Evolutionary conservation across 2,797 vertebrate genomes (phyloP).

Genomic region (Microctenopoma steveboyesi): DNA sequence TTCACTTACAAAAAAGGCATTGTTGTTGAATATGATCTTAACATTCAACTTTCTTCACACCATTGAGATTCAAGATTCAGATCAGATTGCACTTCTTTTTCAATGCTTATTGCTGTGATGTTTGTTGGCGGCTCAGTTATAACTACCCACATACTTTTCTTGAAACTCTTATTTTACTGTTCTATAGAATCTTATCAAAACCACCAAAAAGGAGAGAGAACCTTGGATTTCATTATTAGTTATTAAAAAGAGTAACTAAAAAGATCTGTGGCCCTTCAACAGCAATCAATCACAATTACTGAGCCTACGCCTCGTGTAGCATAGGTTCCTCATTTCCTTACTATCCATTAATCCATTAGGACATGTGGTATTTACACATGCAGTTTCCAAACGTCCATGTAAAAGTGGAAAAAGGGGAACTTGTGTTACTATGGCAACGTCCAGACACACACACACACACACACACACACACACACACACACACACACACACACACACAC

Average conservation of each 20-base stretch:
- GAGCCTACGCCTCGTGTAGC: neutral
- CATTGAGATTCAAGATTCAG: no score
- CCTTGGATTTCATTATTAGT: no score
- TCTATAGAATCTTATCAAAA: neutral
- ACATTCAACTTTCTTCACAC: no score
- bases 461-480: slow-evolving; percentile 55
- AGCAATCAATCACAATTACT: neutral
- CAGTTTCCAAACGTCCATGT: slow-evolving; percentile 28
- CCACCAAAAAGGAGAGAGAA: no score
- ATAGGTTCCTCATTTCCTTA: slow-evolving; percentile 14
- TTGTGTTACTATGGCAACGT: slow-evolving; percentile 60
- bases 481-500: slow-evolving; percentile 54
- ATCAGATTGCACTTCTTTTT: neutral
- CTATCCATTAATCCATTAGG: slow-evolving; percentile 31
- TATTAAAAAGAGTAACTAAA: no score
- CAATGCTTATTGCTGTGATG: neutral
- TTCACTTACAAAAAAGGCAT: no score
- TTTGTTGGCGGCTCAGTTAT: neutral
- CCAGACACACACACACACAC: slow-evolving; percentile 37
- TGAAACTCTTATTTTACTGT: neutral
- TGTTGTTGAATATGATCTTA: no score
- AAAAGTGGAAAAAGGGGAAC: slow-evolving; percentile 65
- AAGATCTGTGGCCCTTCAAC: neutral
- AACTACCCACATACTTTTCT: neutral
- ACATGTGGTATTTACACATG: slow-evolving; percentile 42